Base-by-base conservation (phyloP, 2,888 invertebrate species). In the Scelioninae gen. 1 region DNA sequence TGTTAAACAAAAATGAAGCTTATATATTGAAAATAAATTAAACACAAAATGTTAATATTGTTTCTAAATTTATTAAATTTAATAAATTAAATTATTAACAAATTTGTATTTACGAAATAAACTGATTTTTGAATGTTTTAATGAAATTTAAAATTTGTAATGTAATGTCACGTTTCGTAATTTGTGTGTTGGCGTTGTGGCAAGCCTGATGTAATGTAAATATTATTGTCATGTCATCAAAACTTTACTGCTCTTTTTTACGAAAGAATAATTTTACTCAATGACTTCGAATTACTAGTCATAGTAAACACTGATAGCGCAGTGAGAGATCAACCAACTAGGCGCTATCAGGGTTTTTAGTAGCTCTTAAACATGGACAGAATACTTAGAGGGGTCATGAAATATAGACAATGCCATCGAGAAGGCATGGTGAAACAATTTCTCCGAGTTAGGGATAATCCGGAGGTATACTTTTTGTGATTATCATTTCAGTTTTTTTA, bases 351-450 rank as follows among this genome's bases (percentile, higher is more conserved):
- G 29, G 23, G 23, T 23, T 23, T 51, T 23, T 51, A 53, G 13
- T 9, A 29, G 11, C 34, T 60, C 0, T n/a, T 34, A 23, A 85
- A 60, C 91, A 97, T 98, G 97, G 97, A 98, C 89, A 95, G 96
- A 93, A 96, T 98, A 91, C 93, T 98, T 86, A 95, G 96, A 91
- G 98, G 98, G 65, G 96, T 98, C 69, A 97, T 98, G 95, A 95
- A 96, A 89, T 98, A 98, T 92, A 95, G 98, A 80, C 94, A 95
- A 83, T 95, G 96, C 74, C 96, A 96, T 86, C 94, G 96, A 85
- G 95, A 96, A 81, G 95, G 95, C 89, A 97, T 98, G 97, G 97
- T 98, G 38, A 95, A 97, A 93, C 98, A 98, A 93, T 98, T 98
- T 93, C 94, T 96, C 92, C 94, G 95, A 94, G 97, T 98, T 86